Percentiles rank a stretch among this genome's conserved stretches.
Conservation (phyloP, 2,888 invertebrate genomes). For the Andrena praecox region DNA sequence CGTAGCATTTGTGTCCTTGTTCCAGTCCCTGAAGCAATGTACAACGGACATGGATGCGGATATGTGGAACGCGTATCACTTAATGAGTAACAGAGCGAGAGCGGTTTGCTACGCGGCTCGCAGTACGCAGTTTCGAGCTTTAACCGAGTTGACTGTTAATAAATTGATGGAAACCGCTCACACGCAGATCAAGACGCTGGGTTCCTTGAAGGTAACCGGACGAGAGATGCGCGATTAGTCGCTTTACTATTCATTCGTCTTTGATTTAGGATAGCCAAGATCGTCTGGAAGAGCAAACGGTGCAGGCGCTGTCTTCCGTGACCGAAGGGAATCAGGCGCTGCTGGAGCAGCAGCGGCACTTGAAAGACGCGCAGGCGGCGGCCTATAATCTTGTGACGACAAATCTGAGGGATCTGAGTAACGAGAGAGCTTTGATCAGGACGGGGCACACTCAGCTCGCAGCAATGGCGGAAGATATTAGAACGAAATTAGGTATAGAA, state of each 20-base stretch:
- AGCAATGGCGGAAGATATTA: conserved; percentile 86
- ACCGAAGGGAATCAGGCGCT: conserved; percentile 85
- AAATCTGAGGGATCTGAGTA: conserved; percentile 87
- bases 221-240: not conserved
- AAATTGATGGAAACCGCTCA: conserved; percentile 87
- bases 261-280: conserved; percentile 84
- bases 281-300: conserved; percentile 84
- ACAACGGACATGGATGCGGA: conserved; percentile 89
- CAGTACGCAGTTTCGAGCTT: conserved; percentile 88
- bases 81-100: conserved; percentile 89
- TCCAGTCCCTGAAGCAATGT: conserved; percentile 87
- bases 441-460: conserved; percentile 87
- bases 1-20: conserved; percentile 43
- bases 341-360: conserved; percentile 86
- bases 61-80: conserved; percentile 90
- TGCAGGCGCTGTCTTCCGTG: conserved; percentile 84
- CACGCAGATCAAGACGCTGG: conserved; percentile 85
- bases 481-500: conserved; percentile 85
- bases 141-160: conserved; percentile 89
- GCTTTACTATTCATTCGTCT: not conserved
- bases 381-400: conserved; percentile 86
- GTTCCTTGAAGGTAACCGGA: conserved; percentile 84
- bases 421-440: conserved; percentile 87
- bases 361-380: conserved; percentile 85
- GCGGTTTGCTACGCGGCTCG: conserved; percentile 89